Percentiles rank a stretch among this genome's conserved stretches.
Conservation (phyloP, 2,113 vertebrate species). For the Bos indicus region DNA sequence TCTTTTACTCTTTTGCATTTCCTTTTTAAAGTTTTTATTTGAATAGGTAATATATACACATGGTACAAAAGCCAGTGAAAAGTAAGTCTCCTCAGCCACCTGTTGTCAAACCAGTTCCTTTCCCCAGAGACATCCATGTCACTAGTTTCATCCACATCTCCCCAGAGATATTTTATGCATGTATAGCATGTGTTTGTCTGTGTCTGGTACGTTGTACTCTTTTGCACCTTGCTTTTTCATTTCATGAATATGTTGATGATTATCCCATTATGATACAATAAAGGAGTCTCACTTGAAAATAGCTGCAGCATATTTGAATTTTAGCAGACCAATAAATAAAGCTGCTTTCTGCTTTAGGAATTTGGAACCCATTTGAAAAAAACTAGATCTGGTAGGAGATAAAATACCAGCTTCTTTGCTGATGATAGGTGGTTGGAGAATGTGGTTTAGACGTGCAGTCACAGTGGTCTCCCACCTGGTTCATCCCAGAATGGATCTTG, state of each 20-base stretch:
- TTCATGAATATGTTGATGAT: not conserved
- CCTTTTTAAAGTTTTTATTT: constrained; percentile 51
- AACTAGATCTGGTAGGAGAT: not conserved
- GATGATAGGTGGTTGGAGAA: not conserved
- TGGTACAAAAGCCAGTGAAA: constrained; percentile 35
- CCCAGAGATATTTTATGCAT: not conserved
- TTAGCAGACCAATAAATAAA: not conserved
- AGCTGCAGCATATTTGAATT: not conserved
- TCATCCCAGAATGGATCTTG: not conserved
- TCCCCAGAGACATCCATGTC: not conserved
- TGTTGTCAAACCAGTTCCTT: not conserved
- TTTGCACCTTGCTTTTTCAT: not conserved
- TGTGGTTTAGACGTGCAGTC: not conserved
- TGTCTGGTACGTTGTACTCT: not conserved
- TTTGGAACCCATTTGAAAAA: not conserved
- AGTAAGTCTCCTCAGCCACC: constrained; percentile 26
- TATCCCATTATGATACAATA: not conserved
- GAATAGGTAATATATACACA: constrained; percentile 12
- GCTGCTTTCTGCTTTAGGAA: not conserved
- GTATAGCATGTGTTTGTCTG: not conserved
- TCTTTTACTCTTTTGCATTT: constrained; percentile 35
- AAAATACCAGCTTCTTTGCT: not conserved
- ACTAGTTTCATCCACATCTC: not conserved
- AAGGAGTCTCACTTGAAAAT: not conserved
- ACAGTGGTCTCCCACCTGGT: not conserved